Conservation (phyloP, 1,140 invertebrate species). For the Lepidostoma basale region DNA sequence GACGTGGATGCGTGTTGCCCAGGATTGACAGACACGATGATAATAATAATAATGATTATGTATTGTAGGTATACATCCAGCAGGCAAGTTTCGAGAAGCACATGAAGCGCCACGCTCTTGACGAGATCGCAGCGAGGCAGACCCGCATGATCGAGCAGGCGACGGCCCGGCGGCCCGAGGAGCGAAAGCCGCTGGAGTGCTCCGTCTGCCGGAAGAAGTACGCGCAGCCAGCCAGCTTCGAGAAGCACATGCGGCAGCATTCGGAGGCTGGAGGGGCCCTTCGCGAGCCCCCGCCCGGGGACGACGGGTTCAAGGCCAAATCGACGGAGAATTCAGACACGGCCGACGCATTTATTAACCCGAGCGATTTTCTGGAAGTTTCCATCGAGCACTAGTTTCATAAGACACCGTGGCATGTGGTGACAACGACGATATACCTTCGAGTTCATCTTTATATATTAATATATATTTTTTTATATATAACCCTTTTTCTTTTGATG, state of each 20-base stretch:
- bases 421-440: neutral
- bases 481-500: no score
- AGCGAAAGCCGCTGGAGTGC: constrained; percentile 40
- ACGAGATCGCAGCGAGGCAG: constrained; percentile 31
- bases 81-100: constrained; percentile 45
- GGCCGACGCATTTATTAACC: constrained; percentile 39
- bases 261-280: constrained; percentile 37
- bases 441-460: neutral
- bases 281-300: neutral
- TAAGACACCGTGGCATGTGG: no score
- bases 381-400: constrained; percentile 42
- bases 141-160: constrained; percentile 34
- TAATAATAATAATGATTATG: no score
- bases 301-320: constrained; percentile 20
- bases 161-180: neutral
- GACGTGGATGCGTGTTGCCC: no score
- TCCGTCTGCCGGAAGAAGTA: constrained; percentile 43
- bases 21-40: no score
- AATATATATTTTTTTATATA: no score
- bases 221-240: constrained; percentile 44
- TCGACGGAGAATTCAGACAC: constrained; percentile 23
- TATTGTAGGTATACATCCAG: constrained; percentile 45
- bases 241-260: constrained; percentile 45
- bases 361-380: constrained; percentile 45
- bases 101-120: constrained; percentile 38